Conservation (phyloP, 2,888 invertebrate species). For the Leucania comma region DNA sequence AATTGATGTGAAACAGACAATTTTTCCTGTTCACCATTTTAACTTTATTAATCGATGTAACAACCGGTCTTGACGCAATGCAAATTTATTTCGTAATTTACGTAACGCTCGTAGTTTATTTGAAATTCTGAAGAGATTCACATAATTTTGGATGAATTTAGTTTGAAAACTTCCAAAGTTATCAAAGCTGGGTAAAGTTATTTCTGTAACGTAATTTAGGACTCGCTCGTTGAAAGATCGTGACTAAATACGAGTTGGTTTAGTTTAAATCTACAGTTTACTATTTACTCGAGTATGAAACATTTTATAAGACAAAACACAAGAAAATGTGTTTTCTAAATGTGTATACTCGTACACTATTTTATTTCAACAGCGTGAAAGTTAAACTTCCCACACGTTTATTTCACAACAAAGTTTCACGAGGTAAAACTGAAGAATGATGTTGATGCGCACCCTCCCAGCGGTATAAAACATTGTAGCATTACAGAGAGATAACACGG, state of each 20-base stretch:
- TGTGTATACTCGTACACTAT: background rate
- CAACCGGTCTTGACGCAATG: slow-evolving; percentile 18
- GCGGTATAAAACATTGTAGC: slow-evolving; percentile 22
- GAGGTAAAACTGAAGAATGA: slow-evolving; percentile 29
- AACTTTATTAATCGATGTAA: slow-evolving; percentile 19
- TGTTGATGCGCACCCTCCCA: slow-evolving; percentile 16
- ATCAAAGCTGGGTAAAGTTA: slow-evolving; percentile 46
- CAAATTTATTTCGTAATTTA: slow-evolving; percentile 35
- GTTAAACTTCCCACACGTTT: slow-evolving; percentile 10
- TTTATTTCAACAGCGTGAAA: slow-evolving; percentile 6
- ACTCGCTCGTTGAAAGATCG: slow-evolving; percentile 25
- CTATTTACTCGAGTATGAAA: background rate
- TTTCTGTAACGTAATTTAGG: slow-evolving; percentile 43
- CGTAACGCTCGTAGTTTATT: slow-evolving; percentile 26
- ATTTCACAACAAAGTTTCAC: slow-evolving; percentile 20
- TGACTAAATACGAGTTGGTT: slow-evolving; percentile 17
- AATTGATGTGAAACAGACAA: background rate
- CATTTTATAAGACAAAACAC: background rate
- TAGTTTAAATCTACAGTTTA: slow-evolving; percentile 25
- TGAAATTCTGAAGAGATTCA: slow-evolving; percentile 32
- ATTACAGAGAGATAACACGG: slow-evolving; percentile 44
- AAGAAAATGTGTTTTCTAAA: background rate
- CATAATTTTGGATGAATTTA: slow-evolving; percentile 43
- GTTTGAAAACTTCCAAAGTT: slow-evolving; percentile 45
- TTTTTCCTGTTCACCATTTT: background rate